phyloP scores from a whole-genome alignment of 2,888 invertebrate species.

The Tachina fera region DNA sequence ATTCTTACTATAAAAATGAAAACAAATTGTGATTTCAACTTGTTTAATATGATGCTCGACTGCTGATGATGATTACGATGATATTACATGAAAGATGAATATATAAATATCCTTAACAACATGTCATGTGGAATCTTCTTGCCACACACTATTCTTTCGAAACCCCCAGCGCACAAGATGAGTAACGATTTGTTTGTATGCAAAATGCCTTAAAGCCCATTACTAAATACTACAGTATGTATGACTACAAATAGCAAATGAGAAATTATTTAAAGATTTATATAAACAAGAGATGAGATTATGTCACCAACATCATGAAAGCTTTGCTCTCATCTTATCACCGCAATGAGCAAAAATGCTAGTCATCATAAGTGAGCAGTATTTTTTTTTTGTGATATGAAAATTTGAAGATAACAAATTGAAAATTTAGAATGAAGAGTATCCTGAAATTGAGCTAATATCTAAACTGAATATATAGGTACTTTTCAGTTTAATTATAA shows the following conservation, averaged over 20 bases:
- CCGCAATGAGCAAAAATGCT: no score
- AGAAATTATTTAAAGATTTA: neutral
- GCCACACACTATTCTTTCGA: conserved; percentile 8
- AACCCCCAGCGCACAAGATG: neutral
- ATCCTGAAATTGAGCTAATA: no score
- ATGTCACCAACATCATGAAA: no score
- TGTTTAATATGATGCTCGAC: conserved; percentile 27
- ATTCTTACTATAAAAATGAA: neutral
- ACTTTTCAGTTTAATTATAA: no score
- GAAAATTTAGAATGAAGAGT: no score
- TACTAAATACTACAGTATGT: conserved; percentile 14
- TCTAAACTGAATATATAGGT: no score
- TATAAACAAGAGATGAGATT: no score
- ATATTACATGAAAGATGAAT: conserved; percentile 20
- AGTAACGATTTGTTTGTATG: conserved; percentile 16
- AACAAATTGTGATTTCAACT: conserved; percentile 19
- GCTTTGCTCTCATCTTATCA: no score
- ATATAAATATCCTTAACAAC: conserved; percentile 31
- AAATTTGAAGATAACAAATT: no score
- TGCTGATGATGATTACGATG: conserved; percentile 20
- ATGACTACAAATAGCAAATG: conserved; percentile 3
- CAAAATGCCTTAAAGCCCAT: conserved; percentile 48
- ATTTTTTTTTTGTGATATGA: no score
- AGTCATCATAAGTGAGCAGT: no score
- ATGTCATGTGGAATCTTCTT: conserved; percentile 27